phyloP scores from a whole-genome alignment of 2,797 vertebrate genomes.

The Melanotaenia pygmaea region DNA sequence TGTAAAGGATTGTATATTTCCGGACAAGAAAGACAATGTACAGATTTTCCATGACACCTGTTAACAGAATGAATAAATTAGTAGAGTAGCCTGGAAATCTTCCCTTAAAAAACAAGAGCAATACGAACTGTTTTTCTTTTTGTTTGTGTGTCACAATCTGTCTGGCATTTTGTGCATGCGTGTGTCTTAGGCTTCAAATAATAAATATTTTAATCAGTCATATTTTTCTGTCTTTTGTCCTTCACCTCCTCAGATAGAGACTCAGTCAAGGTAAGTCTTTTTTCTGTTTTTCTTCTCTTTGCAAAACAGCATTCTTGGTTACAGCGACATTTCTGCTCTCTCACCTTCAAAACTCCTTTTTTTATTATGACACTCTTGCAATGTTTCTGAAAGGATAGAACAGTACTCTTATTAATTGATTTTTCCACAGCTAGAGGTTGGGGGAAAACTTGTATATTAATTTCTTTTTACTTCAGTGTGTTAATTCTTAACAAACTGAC shows the following conservation, averaged over 20 bases:
- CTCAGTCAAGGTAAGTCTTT: constrained; percentile 92
- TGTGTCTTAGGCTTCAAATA: constrained; percentile 6
- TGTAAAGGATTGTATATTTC: not conserved
- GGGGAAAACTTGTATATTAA: not conserved
- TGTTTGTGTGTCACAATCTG: not conserved
- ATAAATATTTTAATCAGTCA: constrained; percentile 24
- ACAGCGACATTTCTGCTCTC: not conserved
- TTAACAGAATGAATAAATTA: not conserved
- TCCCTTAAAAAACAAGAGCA: not conserved
- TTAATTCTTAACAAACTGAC: not conserved
- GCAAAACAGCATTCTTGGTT: not conserved
- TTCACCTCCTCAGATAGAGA: constrained; percentile 88
- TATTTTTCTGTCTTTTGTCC: constrained; percentile 28
- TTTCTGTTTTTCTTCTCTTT: not conserved
- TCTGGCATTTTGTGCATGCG: not conserved
- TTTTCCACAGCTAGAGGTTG: not conserved
- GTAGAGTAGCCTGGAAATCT: not conserved
- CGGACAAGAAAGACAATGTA: not conserved
- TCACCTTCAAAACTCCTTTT: not conserved
- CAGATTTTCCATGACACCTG: not conserved
- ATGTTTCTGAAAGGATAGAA: not conserved
- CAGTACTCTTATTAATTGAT: not conserved
- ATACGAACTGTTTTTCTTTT: not conserved
- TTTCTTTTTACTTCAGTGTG: not conserved
- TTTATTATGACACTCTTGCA: not conserved